Evolutionary conservation across 2,888 invertebrate genomes (phyloP).

Genomic region (Trichopria drosophilae): DNA sequence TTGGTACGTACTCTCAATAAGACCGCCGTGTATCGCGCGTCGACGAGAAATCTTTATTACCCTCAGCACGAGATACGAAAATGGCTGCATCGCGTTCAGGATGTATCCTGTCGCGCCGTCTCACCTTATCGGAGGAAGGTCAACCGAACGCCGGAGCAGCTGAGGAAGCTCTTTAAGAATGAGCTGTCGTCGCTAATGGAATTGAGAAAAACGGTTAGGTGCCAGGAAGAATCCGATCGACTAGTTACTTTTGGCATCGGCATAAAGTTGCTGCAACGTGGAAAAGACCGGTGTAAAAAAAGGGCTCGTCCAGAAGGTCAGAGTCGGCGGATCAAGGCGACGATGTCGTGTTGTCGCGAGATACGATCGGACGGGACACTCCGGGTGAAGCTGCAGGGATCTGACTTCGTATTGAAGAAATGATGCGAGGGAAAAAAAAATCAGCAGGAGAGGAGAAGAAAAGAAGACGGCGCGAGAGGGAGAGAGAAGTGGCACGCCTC

Average conservation of each 20-base stretch:
- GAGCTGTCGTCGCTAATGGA: constrained; percentile 42
- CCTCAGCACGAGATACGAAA: neutral
- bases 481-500: constrained; percentile 36
- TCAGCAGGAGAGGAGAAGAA: too few relatives aligned
- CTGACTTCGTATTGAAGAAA: constrained; percentile 6
- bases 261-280: constrained; percentile 5
- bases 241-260: constrained; percentile 9
- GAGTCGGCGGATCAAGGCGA: constrained; percentile 53
- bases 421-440: constrained; percentile 21
- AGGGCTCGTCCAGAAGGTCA: constrained; percentile 29
- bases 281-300: constrained; percentile 13
- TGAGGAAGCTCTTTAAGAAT: constrained; percentile 38
- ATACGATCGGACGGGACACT: constrained; percentile 46
- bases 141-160: too few relatives aligned
- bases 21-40: too few relatives aligned
- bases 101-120: too few relatives aligned
- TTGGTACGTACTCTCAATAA: too few relatives aligned
- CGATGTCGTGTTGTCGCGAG: constrained; percentile 52
- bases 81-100: neutral
- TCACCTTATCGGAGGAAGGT: too few relatives aligned
- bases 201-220: constrained; percentile 20
- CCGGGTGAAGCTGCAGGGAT: constrained; percentile 21
- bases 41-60: constrained; percentile 20
- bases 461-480: too few relatives aligned
- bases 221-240: constrained; percentile 15